A percentile compares a stretch with the other conserved stretches of the same genome.
These are phyloP conservation scores for Merops nubicus DNA, from an alignment of 2,113 vertebrate species.

Conservation along the genomic window DNA sequence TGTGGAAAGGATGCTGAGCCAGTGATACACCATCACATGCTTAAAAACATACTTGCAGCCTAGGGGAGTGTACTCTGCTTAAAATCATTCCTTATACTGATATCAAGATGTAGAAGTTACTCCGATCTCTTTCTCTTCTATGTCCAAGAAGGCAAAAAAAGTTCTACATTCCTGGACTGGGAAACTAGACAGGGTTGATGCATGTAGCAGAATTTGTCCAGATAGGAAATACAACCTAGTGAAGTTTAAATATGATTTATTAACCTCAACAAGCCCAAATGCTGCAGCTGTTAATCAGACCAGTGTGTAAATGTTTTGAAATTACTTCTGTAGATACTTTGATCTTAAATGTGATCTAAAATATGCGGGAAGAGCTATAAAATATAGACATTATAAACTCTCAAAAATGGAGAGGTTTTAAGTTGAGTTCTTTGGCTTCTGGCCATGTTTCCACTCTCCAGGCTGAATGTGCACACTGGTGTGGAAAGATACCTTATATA, in stretches of 20 bases:
- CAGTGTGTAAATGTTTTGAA: not conserved
- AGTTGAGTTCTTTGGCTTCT: conserved; percentile 7
- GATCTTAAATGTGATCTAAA: conserved; percentile 26
- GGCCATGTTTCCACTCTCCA: conserved; percentile 51
- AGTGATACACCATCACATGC: not conserved
- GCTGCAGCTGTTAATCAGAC: not conserved
- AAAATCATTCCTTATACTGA: conserved; percentile 18
- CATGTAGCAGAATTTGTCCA: not conserved
- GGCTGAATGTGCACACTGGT: not conserved
- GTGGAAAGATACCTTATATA: conserved; percentile 54
- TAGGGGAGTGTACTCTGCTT: not conserved
- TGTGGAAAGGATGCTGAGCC: not conserved
- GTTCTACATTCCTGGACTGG: not conserved
- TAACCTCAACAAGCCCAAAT: not conserved
- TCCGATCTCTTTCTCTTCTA: not conserved
- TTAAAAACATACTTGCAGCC: not conserved
- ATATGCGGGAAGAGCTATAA: not conserved
- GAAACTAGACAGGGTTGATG: not conserved
- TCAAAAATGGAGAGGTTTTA: conserved; percentile 18
- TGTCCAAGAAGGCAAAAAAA: not conserved
- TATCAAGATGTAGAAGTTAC: not conserved
- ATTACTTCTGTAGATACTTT: not conserved
- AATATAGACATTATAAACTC: not conserved
- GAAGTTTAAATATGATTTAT: not conserved
- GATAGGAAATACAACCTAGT: not conserved